phyloP scores from a whole-genome alignment of 1,140 invertebrate genomes.

The Ceratina calcarata region DNA sequence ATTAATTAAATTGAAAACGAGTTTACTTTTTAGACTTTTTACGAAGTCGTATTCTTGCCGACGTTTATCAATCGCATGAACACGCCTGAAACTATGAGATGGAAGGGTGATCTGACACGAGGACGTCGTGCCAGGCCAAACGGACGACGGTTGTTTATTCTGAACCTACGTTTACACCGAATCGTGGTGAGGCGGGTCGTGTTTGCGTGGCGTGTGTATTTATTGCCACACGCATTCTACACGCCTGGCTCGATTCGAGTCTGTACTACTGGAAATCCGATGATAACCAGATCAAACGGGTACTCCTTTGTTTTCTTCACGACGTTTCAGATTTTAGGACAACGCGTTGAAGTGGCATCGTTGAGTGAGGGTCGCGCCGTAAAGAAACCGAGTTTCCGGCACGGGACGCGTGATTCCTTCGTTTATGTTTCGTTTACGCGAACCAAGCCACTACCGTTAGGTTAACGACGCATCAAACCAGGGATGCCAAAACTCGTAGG shows the following conservation, averaged over 20 bases:
- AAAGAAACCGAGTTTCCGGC: background rate
- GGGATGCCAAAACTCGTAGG: background rate
- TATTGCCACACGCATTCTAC: background rate
- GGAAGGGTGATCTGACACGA: background rate
- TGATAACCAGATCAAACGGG: too few relatives aligned
- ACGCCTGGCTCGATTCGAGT: too few relatives aligned
- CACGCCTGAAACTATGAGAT: background rate
- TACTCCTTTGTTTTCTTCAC: too few relatives aligned
- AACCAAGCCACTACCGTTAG: background rate
- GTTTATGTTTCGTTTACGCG: constrained; percentile 6
- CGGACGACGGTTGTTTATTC: background rate
- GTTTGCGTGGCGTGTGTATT: background rate
- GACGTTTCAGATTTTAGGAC: too few relatives aligned
- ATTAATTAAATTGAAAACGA: too few relatives aligned
- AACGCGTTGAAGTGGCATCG: too few relatives aligned
- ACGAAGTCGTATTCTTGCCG: background rate
- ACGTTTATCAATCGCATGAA: background rate
- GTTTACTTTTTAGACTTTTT: background rate
- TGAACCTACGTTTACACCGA: background rate
- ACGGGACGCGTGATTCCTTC: constrained; percentile 2
- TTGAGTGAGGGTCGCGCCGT: background rate
- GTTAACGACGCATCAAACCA: background rate
- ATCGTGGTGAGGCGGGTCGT: background rate
- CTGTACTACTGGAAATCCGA: too few relatives aligned
- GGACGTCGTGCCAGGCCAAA: background rate